Conservation (phyloP, 2,113 vertebrate genomes). For the Merops nubicus region DNA sequence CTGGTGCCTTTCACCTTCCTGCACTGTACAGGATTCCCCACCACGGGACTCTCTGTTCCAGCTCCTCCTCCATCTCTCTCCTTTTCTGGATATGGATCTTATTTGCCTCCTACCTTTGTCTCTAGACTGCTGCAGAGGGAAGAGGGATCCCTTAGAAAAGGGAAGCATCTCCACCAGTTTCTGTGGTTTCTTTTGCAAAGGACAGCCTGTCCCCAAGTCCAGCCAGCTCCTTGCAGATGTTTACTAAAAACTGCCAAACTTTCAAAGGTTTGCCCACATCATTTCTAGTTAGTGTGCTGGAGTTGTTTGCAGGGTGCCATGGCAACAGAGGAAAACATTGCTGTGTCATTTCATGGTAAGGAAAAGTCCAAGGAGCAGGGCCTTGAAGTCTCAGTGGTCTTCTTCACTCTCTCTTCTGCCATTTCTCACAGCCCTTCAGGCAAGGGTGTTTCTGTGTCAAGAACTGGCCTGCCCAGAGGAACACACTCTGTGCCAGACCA, state of each 20-base stretch:
- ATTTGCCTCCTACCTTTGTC: not conserved
- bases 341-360: not conserved
- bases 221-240: slow-evolving; percentile 6
- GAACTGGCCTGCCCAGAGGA: not conserved
- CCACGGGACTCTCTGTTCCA: not conserved
- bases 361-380: not conserved
- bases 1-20: not conserved
- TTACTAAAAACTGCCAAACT: slow-evolving; percentile 37
- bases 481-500: not conserved
- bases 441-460: not conserved
- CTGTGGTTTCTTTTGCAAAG: slow-evolving; percentile 38
- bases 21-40: not conserved
- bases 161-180: not conserved
- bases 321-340: slow-evolving; percentile 18
- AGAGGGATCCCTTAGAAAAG: not conserved
- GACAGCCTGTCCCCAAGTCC: not conserved
- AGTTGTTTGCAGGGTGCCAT: slow-evolving; percentile 11
- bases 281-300: not conserved
- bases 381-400: not conserved
- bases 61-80: not conserved
- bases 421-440: not conserved
- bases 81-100: not conserved
- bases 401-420: not conserved
- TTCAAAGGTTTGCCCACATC: slow-evolving; percentile 18
- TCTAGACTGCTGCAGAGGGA: not conserved